Evolutionary conservation across 2,797 vertebrate genomes (phyloP), one percentile per base, ranked within the genome.

Genomic region (Takifugu rubripes): DNA sequence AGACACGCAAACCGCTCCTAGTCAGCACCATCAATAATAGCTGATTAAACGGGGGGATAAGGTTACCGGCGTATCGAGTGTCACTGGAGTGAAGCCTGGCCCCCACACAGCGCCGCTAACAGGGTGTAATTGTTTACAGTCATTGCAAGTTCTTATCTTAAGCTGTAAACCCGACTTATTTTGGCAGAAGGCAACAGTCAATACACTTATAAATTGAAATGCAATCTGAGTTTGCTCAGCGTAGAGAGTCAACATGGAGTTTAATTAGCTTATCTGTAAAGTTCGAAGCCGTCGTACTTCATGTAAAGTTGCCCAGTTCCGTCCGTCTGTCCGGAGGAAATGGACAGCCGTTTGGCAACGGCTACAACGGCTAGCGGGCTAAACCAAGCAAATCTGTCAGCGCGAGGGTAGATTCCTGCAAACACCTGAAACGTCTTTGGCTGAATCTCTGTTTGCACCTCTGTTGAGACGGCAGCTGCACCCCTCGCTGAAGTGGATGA

Each of bases 11-110:
- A 87, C 56, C 55, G 57, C 66, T 66, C 45, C 52, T 51, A 64
- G 63, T 86, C 81, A 68, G 78, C 75, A 82, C 74, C 80, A 88
- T 87, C 86, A 87, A 78, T 86, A 81, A 74, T 76, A 82, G 62
- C 77, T 86, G 83, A 90, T 90, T 89, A 89, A 84, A 83, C 60
- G 64, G 51, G 68, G 67, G 81, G 61, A 81, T 62, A 58, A 66
- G 59, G 71, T 88, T 82, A 86, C 84, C 81, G 84, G 78, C 66
- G 60, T 68, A 75, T 80, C 77, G 65, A 75, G 70, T 21, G 21
- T 21, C 21, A 21, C 21, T 21, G 21, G 21, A 21, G 21, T 21
- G 21, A 21, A 1, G 21, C 21, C 21, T 21, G 21, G 21, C 21
- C 21, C 21, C 21, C 21, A 21, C 21, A 21, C 21, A 21, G 21